These are phyloP conservation scores for Malthinus flaveolus DNA, from an alignment of 2,888 invertebrate species.

Conservation along the genomic window DNA sequence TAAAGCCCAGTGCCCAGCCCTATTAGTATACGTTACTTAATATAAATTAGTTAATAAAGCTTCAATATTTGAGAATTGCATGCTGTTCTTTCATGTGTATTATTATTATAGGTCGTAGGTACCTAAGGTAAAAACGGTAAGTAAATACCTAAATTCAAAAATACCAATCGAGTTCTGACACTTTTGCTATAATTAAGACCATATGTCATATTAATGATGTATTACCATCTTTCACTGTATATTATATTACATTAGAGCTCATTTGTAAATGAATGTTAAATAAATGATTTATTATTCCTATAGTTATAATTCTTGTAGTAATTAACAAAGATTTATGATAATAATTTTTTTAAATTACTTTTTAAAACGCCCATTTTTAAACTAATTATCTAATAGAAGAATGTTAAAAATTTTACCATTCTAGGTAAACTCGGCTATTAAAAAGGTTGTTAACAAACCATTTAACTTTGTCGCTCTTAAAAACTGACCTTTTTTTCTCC, in stretches of 20 bases:
- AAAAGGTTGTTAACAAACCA: slow-evolving; percentile 34
- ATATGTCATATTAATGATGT: slow-evolving; percentile 29
- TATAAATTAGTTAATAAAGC: no score
- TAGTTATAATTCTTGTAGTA: slow-evolving; percentile 14
- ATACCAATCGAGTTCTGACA: slow-evolving; percentile 22
- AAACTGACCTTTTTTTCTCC: slow-evolving; percentile 30
- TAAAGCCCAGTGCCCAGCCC: no score
- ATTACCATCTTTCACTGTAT: slow-evolving; percentile 25
- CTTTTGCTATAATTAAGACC: slow-evolving; percentile 26
- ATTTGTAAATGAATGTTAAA: slow-evolving; percentile 32
- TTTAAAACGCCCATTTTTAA: slow-evolving; percentile 20
- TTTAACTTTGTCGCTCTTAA: slow-evolving; percentile 33
- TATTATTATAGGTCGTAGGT: no score
- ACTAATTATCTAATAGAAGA: slow-evolving; percentile 33
- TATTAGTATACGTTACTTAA: no score
- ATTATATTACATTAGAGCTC: slow-evolving; percentile 33
- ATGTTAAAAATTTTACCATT: slow-evolving; percentile 34
- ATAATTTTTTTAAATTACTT: slow-evolving; percentile 14
- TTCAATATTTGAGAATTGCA: no score
- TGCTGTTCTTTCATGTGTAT: no score
- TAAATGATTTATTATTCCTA: slow-evolving; percentile 32
- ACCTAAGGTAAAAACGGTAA: slow-evolving; percentile 10
- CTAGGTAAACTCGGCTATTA: slow-evolving; percentile 34
- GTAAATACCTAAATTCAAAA: slow-evolving; percentile 11
- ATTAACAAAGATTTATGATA: slow-evolving; percentile 28